These are phyloP conservation scores for Cheilosia impressa DNA, from an alignment of 2,888 invertebrate genomes.

Conservation along the genomic window DNA sequence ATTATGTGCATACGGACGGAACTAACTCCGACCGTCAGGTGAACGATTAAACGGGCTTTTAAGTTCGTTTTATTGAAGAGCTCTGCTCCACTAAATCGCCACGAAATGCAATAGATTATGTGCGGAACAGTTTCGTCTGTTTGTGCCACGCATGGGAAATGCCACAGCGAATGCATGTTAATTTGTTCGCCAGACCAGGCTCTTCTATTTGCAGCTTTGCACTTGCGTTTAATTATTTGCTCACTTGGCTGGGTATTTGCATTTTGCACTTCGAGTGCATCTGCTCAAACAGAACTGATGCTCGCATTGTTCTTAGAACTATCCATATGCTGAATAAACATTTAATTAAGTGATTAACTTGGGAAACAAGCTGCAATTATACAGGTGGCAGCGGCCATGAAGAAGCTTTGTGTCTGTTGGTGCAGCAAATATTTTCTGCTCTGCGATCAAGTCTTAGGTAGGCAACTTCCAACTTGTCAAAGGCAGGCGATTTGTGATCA, in stretches of 20 bases:
- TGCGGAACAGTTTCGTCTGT: not conserved
- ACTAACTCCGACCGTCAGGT: conserved; percentile 16
- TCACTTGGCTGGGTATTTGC: not conserved
- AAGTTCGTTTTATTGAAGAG: conserved; percentile 7
- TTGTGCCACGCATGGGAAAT: not conserved
- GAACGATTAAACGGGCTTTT: conserved; percentile 27
- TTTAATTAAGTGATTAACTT: conserved; percentile 3
- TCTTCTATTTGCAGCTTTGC: not conserved
- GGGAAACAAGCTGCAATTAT: conserved; percentile 2
- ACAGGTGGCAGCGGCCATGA: not conserved
- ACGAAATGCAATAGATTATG: not conserved
- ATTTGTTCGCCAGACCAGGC: not conserved
- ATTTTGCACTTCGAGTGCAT: not conserved
- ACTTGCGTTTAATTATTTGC: not conserved
- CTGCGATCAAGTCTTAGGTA: no score
- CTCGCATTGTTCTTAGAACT: not conserved
- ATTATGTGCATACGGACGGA: conserved; percentile 27
- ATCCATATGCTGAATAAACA: conserved; percentile 3
- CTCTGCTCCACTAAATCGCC: not conserved
- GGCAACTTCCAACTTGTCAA: no score
- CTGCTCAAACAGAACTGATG: not conserved
- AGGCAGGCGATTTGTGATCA: no score
- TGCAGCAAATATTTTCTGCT: no score
- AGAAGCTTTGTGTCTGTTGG: not conserved
- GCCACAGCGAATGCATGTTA: not conserved